Evolutionary conservation across 92 coral and sea anemone genomes (phyloP), one percentile per base, ranked within the genome.

Genomic region (Porites rus): DNA sequence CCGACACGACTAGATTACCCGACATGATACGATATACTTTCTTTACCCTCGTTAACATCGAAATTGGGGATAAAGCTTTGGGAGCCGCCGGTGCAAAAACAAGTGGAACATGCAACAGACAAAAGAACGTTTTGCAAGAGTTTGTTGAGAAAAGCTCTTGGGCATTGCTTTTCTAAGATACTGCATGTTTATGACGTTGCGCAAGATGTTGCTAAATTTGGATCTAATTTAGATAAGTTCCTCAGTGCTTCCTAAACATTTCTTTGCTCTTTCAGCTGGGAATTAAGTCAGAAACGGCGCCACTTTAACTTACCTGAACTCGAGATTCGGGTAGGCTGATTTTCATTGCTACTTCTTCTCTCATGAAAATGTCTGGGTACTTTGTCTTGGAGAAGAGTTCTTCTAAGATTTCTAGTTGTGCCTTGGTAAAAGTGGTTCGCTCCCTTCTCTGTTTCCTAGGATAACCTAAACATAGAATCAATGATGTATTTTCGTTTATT

Each of bases 341-440:
- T 76, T 96, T 96, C 95, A 96, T 94, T 0, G 99, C 99, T 10
- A 96, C 99, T 85, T 96, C 99, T 88, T 96, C 99, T 70, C 99
- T 92, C 99, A 96, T 96, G 58, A 96, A 96, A 50, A 96, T 96
- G 72, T 96, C 99, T 8, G 94, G 98, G 82, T 97, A 97, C 54
- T 98, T 98, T n/a, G 99, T 97, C 87, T 97, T 97, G 53, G 98
- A 87, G 72, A 97, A 97, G 64, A 97, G 87, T 51, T 93, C 98
- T 59, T 97, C 99, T 8, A 97, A 92, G 66, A 97, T 97, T 88
- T 97, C 99, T 51, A 97, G 92, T 59, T 97, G 99, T 6, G 98
- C 96, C 80, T 97, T 97, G 4, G 99, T 97, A 84, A 97, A 97
- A 0, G 99, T 97, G 0, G 99, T 97, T 38, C 99, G 74, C 84